Conservation (phyloP, 2,113 vertebrate species). For the Ranitomeya imitator region DNA sequence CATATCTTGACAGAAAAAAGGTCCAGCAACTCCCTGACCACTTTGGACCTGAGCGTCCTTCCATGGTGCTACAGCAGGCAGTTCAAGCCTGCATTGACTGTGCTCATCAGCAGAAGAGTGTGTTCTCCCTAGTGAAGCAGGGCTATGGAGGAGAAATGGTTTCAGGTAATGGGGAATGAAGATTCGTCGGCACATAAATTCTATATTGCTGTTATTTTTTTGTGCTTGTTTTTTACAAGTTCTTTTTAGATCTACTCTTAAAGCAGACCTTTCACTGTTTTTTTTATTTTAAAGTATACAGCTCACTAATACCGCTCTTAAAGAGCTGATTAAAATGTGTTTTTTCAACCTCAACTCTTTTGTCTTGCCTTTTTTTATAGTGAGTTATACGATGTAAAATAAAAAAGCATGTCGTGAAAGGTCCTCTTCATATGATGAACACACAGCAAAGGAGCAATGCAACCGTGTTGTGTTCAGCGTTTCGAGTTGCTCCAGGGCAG, state of each 20-base stretch:
- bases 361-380: too few relatives aligned
- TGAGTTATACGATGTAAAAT: too few relatives aligned
- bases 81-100: constrained; percentile 97
- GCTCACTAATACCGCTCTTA: too few relatives aligned
- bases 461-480: background rate
- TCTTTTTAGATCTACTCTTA: background rate
- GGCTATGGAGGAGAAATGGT: constrained; percentile 93
- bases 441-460: background rate
- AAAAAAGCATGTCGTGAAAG: too few relatives aligned
- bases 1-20: constrained; percentile 90
- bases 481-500: background rate
- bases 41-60: constrained; percentile 87
- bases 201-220: background rate
- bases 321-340: too few relatives aligned
- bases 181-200: background rate
- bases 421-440: background rate
- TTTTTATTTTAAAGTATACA: too few relatives aligned
- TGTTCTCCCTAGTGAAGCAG: constrained; percentile 92
- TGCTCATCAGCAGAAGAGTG: constrained; percentile 89
- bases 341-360: too few relatives aligned
- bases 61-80: constrained; percentile 87
- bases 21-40: constrained; percentile 91
- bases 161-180: constrained; percentile 79
- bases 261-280: too few relatives aligned
- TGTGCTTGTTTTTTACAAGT: background rate